Evolutionary conservation across 2,797 vertebrate genomes (phyloP).

Genomic region (Bovichtus diacanthus): DNA sequence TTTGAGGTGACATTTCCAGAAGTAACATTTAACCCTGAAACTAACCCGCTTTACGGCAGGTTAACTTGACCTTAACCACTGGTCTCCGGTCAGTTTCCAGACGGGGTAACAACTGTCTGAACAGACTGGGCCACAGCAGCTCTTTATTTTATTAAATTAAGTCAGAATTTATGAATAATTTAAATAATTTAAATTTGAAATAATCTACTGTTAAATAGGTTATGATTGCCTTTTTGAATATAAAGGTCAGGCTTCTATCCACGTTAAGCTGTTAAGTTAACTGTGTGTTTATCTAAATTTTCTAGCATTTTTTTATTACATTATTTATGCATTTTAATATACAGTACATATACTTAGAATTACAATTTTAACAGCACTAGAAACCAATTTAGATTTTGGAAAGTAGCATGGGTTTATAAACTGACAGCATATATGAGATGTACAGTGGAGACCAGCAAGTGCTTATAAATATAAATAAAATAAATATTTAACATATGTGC

Average conservation of each 20-base stretch:
- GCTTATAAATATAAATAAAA: not conserved
- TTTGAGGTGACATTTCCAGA: constrained; percentile 27
- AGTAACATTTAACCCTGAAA: constrained; percentile 11
- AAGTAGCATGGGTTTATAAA: not conserved
- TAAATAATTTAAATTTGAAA: not conserved
- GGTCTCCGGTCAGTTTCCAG: not conserved
- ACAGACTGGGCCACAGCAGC: not conserved
- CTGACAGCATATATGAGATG: too few relatives aligned
- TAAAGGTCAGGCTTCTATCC: not conserved
- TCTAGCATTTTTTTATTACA: not conserved
- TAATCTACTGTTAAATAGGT: not conserved
- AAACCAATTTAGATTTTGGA: not conserved
- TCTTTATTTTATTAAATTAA: not conserved
- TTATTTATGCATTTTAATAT: not conserved
- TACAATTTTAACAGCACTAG: not conserved
- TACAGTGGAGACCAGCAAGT: too few relatives aligned
- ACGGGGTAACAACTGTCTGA: not conserved
- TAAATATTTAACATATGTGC: not conserved
- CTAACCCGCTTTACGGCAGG: not conserved
- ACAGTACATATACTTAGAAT: too few relatives aligned
- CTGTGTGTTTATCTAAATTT: not conserved
- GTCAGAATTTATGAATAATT: constrained; percentile 5
- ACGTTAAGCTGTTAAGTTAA: constrained; percentile 1
- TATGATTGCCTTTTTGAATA: not conserved
- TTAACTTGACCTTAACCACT: constrained; percentile 12